Conservation (phyloP, 2,888 invertebrate genomes). For the Dasysyrphus tricinctus region DNA sequence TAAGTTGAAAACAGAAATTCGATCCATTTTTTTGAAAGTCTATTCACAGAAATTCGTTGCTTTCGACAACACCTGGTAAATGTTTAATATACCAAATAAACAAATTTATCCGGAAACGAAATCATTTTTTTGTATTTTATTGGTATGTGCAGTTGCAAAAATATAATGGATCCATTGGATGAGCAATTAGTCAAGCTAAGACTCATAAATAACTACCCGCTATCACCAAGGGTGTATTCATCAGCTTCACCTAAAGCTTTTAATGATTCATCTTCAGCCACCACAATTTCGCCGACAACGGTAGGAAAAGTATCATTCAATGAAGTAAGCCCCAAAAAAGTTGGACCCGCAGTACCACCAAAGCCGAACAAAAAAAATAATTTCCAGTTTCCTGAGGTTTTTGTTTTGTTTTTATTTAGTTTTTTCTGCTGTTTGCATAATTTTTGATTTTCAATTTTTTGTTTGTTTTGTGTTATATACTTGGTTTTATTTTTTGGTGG, state of each 20-base stretch:
- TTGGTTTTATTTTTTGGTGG: conserved; percentile 28
- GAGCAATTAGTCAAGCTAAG: conserved; percentile 89
- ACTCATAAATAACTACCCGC: conserved; percentile 84
- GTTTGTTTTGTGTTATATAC: conserved; percentile 4
- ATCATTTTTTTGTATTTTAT: background rate
- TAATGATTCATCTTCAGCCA: conserved; percentile 24
- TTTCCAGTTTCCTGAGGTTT: conserved; percentile 62
- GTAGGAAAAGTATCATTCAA: conserved; percentile 44
- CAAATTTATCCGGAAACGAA: background rate
- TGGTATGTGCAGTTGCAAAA: background rate
- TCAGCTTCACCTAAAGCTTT: conserved; percentile 35
- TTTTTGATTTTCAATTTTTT: background rate
- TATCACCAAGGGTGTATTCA: conserved; percentile 75
- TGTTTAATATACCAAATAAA: too few relatives aligned
- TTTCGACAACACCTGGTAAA: too few relatives aligned
- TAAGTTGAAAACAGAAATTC: too few relatives aligned
- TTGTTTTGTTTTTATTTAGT: conserved; percentile 78
- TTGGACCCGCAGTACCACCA: conserved; percentile 92
- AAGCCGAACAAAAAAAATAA: conserved; percentile 88
- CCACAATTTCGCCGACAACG: background rate
- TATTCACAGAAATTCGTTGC: too few relatives aligned
- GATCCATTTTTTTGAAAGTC: too few relatives aligned
- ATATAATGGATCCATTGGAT: conserved; percentile 87
- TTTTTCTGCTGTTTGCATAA: conserved; percentile 17
- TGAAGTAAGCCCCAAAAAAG: conserved; percentile 84